These are phyloP conservation scores for Sarcophilus harrisii DNA, from an alignment of 2,797 vertebrate species.

Conservation along the genomic window DNA sequence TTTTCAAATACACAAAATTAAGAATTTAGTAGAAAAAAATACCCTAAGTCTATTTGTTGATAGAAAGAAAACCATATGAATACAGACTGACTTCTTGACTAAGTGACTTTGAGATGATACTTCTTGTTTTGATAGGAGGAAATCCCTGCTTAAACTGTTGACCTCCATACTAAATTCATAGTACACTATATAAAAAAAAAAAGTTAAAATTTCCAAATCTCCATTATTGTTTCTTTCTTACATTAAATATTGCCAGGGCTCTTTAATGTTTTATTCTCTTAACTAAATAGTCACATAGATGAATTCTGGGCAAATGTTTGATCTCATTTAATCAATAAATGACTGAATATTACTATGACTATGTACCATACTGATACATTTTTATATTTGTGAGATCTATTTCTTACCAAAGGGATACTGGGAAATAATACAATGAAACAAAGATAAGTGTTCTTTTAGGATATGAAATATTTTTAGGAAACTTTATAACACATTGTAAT, in stretches of 20 bases:
- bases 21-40: constrained; percentile 58
- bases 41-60: constrained; percentile 43
- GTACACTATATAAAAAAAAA: constrained; percentile 48
- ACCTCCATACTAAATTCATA: constrained; percentile 60
- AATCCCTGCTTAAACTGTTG: constrained; percentile 30
- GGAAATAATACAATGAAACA: constrained; percentile 1
- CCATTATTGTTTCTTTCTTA: constrained; percentile 51
- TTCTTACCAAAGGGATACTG: background rate
- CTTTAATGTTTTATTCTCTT: constrained; percentile 75
- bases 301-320: constrained; percentile 62
- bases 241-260: background rate
- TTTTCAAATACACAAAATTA: background rate
- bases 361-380: constrained; percentile 15
- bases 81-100: constrained; percentile 69
- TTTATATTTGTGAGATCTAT: background rate
- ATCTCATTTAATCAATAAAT: constrained; percentile 10
- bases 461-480: constrained; percentile 1
- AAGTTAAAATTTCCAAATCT: constrained; percentile 15
- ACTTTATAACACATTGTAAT: constrained; percentile 29
- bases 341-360: constrained; percentile 2
- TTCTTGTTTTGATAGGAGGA: constrained; percentile 49
- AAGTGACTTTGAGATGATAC: constrained; percentile 62
- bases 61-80: constrained; percentile 59
- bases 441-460: background rate
- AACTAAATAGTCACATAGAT: constrained; percentile 55